A percentile compares a stretch with the other conserved stretches of the same genome.
Evolutionary conservation across 2,113 vertebrate species (phyloP).

Genomic region (Xiphophorus maculatus): DNA sequence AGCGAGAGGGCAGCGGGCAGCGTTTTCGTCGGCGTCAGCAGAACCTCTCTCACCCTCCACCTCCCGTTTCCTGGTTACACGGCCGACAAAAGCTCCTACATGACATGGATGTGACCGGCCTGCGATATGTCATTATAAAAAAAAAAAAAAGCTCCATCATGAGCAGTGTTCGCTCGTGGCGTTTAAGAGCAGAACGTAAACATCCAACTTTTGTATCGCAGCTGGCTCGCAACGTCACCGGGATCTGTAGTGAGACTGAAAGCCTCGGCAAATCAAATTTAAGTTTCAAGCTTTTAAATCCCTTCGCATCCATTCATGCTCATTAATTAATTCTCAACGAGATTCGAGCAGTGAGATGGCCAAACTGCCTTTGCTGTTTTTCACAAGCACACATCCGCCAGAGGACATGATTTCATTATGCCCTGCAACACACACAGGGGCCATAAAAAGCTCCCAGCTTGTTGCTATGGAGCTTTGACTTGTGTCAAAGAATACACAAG

Average conservation of each 20-base stretch:
- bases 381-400: slow-evolving; percentile 17
- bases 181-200: not conserved
- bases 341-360: slow-evolving; percentile 15
- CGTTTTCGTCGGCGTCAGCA: slow-evolving; percentile 52
- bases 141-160: not conserved
- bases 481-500: slow-evolving; percentile 60
- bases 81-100: slow-evolving; percentile 46
- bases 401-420: slow-evolving; percentile 68
- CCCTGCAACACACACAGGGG: slow-evolving; percentile 49
- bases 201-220: not conserved
- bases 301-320: slow-evolving; percentile 24
- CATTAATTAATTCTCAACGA: slow-evolving; percentile 39
- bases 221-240: not conserved
- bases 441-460: slow-evolving; percentile 65
- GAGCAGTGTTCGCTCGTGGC: not conserved
- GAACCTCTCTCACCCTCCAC: slow-evolving; percentile 37
- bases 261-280: not conserved
- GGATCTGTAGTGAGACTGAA: not conserved
- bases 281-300: slow-evolving; percentile 1
- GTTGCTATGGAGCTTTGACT: slow-evolving; percentile 76
- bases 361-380: slow-evolving; percentile 8
- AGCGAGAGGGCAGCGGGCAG: not conserved
- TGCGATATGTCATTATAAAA: slow-evolving; percentile 18
- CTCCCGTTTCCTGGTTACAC: slow-evolving; percentile 60
- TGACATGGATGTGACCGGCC: slow-evolving; percentile 48